Conservation (phyloP, 2,113 vertebrate species). For the Zosterops borbonicus region DNA sequence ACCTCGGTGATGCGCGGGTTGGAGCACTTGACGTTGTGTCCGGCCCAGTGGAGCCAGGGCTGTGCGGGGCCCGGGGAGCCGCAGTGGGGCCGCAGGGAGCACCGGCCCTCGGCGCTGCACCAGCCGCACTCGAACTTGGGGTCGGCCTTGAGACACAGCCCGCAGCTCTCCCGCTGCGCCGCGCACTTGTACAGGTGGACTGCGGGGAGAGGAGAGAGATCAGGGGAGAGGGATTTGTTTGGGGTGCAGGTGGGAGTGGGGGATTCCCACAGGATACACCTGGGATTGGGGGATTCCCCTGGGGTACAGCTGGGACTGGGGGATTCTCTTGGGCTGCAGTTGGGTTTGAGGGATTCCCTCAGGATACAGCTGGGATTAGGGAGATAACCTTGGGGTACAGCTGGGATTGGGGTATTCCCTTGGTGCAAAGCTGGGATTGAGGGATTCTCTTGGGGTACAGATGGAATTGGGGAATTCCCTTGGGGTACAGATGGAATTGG, state of each 20-base stretch:
- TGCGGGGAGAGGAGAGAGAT: conserved; percentile 39
- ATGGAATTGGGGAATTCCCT: too few relatives aligned
- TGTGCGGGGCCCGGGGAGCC: conserved; percentile 63
- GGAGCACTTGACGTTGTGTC: conserved; percentile 92
- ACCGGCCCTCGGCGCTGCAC: conserved; percentile 88
- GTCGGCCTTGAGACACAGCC: conserved; percentile 93
- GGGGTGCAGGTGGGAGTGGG: rapidly evolving
- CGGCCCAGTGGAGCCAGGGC: conserved; percentile 93
- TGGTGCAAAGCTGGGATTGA: rapidly evolving
- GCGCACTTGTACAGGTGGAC: conserved; percentile 98
- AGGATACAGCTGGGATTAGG: too few relatives aligned
- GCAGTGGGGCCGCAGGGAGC: conserved; percentile 88
- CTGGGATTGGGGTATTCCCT: too few relatives aligned
- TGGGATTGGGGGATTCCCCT: not conserved
- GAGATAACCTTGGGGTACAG: rapidly evolving
- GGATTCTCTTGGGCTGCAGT: rapidly evolving
- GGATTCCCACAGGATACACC: rapidly evolving
- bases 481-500: rapidly evolving
- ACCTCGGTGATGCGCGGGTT: conserved; percentile 98
- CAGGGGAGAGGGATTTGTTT: too few relatives aligned
- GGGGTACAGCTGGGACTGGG: too few relatives aligned
- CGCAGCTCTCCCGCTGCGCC: conserved; percentile 95
- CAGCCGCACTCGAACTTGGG: conserved; percentile 96
- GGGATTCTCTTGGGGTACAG: rapidly evolving
- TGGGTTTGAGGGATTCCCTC: not conserved